These are phyloP conservation scores for Microtus pennsylvanicus DNA, from an alignment of 2,113 vertebrate species.

Conservation along the genomic window DNA sequence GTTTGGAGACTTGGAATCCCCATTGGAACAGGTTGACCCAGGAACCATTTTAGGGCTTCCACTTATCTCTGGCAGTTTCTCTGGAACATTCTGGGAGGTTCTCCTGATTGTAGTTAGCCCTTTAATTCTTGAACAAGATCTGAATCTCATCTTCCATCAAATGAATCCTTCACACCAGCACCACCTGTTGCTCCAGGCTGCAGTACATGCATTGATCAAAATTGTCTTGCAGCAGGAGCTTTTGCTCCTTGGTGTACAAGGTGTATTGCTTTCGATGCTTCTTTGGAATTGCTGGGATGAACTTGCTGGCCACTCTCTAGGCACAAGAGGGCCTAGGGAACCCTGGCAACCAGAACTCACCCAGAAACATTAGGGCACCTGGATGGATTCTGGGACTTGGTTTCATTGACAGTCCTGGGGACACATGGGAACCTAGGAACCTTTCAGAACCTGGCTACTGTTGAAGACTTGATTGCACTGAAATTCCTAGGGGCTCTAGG, in stretches of 20 bases:
- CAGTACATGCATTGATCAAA: neutral
- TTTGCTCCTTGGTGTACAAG: neutral
- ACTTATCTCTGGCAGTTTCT: neutral
- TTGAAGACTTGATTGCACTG: neutral
- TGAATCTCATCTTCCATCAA: neutral
- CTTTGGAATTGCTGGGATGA: neutral
- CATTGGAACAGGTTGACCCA: neutral
- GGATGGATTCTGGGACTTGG: neutral
- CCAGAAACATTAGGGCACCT: neutral
- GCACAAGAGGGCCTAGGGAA: neutral
- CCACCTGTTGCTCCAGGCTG: fast-evolving
- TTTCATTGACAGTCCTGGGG: neutral
- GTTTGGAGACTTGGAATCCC: neutral
- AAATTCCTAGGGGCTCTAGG: neutral
- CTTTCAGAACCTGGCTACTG: neutral
- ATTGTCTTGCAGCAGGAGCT: neutral
- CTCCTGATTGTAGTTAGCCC: neutral
- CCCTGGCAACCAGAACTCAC: neutral
- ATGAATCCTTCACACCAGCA: fast-evolving
- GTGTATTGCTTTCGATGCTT: fast-evolving
- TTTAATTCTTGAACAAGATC: neutral
- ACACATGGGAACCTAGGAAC: neutral
- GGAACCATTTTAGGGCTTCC: neutral
- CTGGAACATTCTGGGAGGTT: neutral
- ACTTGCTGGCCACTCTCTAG: neutral